A percentile compares a stretch with the other conserved stretches of the same genome.
Conservation (phyloP, 2,113 vertebrate genomes). For the Pteronura brasiliensis region DNA sequence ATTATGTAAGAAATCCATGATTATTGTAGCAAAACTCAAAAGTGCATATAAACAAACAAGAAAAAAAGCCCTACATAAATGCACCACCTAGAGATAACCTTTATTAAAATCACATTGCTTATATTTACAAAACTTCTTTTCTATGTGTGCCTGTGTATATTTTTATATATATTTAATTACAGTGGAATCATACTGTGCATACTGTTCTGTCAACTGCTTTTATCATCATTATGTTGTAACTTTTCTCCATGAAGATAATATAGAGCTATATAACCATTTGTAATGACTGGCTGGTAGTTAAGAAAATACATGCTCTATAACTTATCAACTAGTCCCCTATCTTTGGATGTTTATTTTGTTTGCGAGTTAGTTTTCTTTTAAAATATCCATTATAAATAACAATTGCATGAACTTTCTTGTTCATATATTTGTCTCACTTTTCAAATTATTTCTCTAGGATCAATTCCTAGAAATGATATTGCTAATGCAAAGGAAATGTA, state of each 20-base stretch:
- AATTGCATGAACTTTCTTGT: not conserved
- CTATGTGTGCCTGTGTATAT: not conserved
- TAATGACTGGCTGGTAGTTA: not conserved
- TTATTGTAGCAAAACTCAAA: not conserved
- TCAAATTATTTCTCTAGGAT: not conserved
- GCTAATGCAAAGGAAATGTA: not conserved
- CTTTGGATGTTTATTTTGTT: not conserved
- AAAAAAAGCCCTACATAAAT: not conserved
- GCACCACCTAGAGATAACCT: not conserved
- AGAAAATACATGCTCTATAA: not conserved
- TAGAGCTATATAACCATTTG: not conserved
- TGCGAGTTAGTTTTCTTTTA: not conserved
- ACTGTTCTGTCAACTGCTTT: not conserved
- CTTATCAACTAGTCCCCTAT: not conserved
- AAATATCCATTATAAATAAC: not conserved
- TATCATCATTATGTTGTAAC: not conserved
- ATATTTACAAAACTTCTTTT: not conserved
- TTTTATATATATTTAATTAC: not conserved
- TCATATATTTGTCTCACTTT: not conserved
- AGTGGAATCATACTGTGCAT: not conserved
- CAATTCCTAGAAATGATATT: not conserved
- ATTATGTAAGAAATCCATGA: not conserved
- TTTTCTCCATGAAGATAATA: not conserved
- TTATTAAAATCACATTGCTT: not conserved
- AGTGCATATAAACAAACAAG: not conserved